Evolutionary conservation across 2,797 vertebrate genomes (phyloP), one percentile per base, ranked within the genome.

Genomic region (Pipistrellus kuhlii): DNA sequence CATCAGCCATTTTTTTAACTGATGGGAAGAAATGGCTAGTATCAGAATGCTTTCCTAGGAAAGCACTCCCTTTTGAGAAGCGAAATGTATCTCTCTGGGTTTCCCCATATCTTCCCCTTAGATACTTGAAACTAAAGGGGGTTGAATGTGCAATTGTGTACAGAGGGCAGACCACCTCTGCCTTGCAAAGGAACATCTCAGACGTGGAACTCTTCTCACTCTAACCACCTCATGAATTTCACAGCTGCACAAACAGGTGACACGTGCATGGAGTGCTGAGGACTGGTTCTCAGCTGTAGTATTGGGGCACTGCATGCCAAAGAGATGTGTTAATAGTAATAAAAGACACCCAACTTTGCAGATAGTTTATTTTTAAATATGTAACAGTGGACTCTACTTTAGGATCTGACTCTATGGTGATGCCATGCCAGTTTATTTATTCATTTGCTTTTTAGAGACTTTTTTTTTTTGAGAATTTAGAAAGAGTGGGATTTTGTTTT

Each of bases 401-500:
- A 85, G 41, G 38, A 68, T 94, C 3, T 93, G 6, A 32, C 6
- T 62, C 9, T 53, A 21, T 30, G 48, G n/a, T 44, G n/a, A 71
- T n/a, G 15, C 25, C 35, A 25, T 72, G 30, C 9, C 75, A 75
- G 57, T 71, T 80, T 18, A n/a, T 38, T 59, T 89, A 66, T 20
- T 86, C 32, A 41, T 83, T 84, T 73, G 13, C 7, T 68, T 85
- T 76, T 30, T 53, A 77, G 69, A 73, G 11, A 77, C 53, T 75
- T 55, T 44, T 93, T 80, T 41, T 75, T 80, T 41, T 75, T 41
- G 4, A 57, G 8, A 8, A 44, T 91, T 91, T 73, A 71, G 23
- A 38, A 46, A 90, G 30, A 69, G 4, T 55, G 0, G 3, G 80
- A 73, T 78, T 82, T 88, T 86, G 25, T 48, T 48, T 77, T 44